These are phyloP conservation scores for Drosophila antonietae DNA, from an alignment of 2,888 invertebrate species.

Conservation along the genomic window DNA sequence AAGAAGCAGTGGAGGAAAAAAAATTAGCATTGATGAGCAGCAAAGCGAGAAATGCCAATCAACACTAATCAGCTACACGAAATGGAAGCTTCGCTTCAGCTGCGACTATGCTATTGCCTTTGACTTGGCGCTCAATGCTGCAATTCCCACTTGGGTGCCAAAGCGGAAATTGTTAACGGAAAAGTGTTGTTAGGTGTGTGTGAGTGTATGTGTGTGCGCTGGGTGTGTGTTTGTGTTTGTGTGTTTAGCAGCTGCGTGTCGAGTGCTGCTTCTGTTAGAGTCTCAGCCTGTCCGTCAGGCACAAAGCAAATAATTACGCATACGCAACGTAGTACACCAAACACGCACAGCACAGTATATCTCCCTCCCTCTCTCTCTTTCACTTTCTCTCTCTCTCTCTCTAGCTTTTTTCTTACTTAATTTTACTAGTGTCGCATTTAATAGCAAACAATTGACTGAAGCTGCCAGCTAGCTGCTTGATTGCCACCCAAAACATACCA, in stretches of 20 bases:
- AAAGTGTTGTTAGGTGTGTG: conserved; percentile 71
- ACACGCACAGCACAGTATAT: conserved; percentile 40
- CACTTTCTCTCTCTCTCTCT: neutral
- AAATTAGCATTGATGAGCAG: conserved; percentile 81
- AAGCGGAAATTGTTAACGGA: conserved; percentile 74
- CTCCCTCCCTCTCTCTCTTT: neutral
- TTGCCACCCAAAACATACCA: conserved; percentile 3
- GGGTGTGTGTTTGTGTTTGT: conserved; percentile 22
- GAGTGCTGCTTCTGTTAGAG: conserved; percentile 24
- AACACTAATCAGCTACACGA: conserved; percentile 74
- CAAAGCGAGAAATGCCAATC: conserved; percentile 81
- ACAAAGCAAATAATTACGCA: conserved; percentile 72
- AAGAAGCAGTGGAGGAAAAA: conserved; percentile 13
- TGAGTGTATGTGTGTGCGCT: conserved; percentile 23
- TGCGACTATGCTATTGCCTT: conserved; percentile 7
- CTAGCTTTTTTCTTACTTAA: neutral
- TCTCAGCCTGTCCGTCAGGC: conserved; percentile 19
- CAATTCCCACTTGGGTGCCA: conserved; percentile 57
- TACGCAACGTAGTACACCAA: conserved; percentile 54
- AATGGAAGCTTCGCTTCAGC: conserved; percentile 25
- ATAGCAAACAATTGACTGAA: conserved; percentile 72
- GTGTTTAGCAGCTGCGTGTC: conserved; percentile 53
- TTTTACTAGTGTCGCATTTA: conserved; percentile 62
- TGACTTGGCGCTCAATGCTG: conserved; percentile 58
- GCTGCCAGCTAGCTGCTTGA: conserved; percentile 38